A percentile compares a stretch with the other conserved stretches of the same genome.
phyloP scores from a whole-genome alignment of 2,888 invertebrate species.

The Orthosia incerta region DNA sequence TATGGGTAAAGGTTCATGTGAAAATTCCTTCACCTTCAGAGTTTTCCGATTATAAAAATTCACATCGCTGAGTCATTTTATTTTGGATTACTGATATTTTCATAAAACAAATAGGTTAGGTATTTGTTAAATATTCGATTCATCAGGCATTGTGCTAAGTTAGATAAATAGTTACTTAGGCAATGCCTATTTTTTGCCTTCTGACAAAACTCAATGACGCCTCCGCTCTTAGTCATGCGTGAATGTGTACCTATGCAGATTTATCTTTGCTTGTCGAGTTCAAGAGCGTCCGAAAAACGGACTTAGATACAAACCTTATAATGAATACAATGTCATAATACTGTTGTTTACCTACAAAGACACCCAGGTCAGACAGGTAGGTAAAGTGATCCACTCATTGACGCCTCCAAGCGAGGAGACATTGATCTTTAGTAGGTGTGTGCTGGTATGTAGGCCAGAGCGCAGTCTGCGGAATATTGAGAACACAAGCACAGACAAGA shows the following conservation, averaged over 20 bases:
- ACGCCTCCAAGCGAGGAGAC: conserved; percentile 55
- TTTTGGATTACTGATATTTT: conserved; percentile 11
- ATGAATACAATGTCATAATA: conserved; percentile 26
- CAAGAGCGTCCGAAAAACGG: conserved; percentile 47
- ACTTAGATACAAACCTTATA: conserved; percentile 21
- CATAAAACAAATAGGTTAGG: neutral
- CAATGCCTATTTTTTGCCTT: conserved; percentile 60
- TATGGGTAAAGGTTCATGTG: conserved; percentile 8
- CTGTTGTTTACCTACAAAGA: conserved; percentile 57
- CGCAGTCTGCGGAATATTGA: conserved; percentile 72
- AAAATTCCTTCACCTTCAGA: conserved; percentile 33
- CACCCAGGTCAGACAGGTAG: neutral
- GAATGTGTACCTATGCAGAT: conserved; percentile 30
- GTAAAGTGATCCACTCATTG: conserved; percentile 57
- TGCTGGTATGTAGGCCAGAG: conserved; percentile 84
- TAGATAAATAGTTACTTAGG: conserved; percentile 18
- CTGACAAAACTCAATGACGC: conserved; percentile 58
- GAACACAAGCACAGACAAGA: conserved; percentile 76
- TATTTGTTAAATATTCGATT: conserved; percentile 11
- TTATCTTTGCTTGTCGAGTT: conserved; percentile 33
- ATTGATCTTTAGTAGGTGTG: conserved; percentile 69
- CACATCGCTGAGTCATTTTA: neutral
- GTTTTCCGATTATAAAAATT: conserved; percentile 11
- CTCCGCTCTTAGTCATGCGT: conserved; percentile 55
- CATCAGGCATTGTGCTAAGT: neutral